These are phyloP conservation scores for Montipora capricornis DNA, from an alignment of 64 coral and sea anemone species.

Conservation along the genomic window DNA sequence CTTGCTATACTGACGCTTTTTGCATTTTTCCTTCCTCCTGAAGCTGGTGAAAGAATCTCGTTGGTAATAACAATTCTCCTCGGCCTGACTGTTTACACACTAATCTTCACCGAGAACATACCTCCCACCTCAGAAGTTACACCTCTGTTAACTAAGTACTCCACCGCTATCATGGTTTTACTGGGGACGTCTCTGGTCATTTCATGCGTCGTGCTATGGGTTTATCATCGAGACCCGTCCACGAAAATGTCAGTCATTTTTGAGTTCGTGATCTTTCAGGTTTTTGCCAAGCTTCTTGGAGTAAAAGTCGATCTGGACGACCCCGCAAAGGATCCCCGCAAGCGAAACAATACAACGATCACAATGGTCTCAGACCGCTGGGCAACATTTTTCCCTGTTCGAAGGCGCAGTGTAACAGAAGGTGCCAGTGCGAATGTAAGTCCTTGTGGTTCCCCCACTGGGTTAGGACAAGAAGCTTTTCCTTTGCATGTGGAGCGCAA, in stretches of 20 bases:
- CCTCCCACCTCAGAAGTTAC: conserved; percentile 82
- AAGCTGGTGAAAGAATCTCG: conserved; percentile 82
- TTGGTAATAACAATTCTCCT: conserved; percentile 86
- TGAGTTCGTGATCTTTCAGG: conserved; percentile 37
- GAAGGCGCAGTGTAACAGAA: conserved; percentile 16
- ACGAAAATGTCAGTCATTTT: conserved; percentile 47
- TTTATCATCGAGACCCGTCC: conserved; percentile 37
- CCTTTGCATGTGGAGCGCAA: conserved; percentile 38
- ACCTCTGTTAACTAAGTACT: conserved; percentile 56
- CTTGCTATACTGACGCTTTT: conserved; percentile 73
- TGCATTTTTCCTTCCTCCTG: conserved; percentile 75
- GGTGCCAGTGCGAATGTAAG: conserved; percentile 7
- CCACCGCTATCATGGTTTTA: conserved; percentile 57
- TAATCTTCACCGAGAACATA: conserved; percentile 91
- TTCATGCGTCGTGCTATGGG: conserved; percentile 32
- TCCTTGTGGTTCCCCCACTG: conserved; percentile 8
- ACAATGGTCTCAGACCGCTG: conserved; percentile 36
- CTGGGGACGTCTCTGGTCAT: conserved; percentile 40
- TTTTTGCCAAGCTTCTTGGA: conserved; percentile 43
- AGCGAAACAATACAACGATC: neutral
- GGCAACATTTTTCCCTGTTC: conserved; percentile 47
- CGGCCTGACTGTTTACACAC: conserved; percentile 84
- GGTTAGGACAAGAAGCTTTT: neutral
- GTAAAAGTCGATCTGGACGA: neutral
- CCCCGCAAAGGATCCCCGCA: neutral